Evolutionary conservation across 2,113 vertebrate species (phyloP).

Genomic region (Chlorodrepanis virens): DNA sequence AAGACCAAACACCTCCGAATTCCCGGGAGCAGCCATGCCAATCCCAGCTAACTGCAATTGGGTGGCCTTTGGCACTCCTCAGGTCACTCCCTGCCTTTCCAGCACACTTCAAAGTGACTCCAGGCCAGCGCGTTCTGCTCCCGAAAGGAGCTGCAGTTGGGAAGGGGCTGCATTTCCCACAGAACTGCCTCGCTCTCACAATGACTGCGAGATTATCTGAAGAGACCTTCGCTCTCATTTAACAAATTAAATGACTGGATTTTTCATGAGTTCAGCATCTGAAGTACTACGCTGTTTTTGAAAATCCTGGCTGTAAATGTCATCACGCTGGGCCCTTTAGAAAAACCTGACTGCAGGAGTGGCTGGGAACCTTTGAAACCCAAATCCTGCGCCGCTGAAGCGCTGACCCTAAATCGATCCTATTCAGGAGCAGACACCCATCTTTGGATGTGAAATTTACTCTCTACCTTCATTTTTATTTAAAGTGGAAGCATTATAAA

Average conservation of each 20-base stretch:
- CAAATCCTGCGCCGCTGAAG: neutral
- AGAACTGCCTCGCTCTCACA: neutral
- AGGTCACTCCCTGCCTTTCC: neutral
- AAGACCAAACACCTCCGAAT: neutral
- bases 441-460: neutral
- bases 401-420: neutral
- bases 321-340: constrained; percentile 40
- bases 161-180: neutral
- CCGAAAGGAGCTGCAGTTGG: neutral
- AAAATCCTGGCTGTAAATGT: constrained; percentile 50
- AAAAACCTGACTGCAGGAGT: constrained; percentile 21
- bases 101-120: neutral
- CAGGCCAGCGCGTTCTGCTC: neutral
- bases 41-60: neutral
- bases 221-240: constrained; percentile 62
- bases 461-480: neutral
- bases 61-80: neutral
- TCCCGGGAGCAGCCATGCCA: neutral
- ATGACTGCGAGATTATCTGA: constrained; percentile 1
- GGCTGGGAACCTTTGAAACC: constrained; percentile 40
- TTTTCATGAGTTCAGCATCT: constrained; percentile 53
- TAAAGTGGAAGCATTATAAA: neutral
- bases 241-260: constrained; percentile 44
- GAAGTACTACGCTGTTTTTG: constrained; percentile 19
- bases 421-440: constrained; percentile 14